These are phyloP conservation scores for Mus musculus DNA, from an alignment of 2,113 vertebrate genomes.

Conservation along the genomic window GRCm39 chr13:99692001-99692500, in stretches of 20 bases:
- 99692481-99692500: background rate
- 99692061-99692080: background rate
- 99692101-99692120: background rate
- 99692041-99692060: background rate
- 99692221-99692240: background rate
- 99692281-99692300: slow-evolving; percentile 52
- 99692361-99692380: slow-evolving; percentile 73
- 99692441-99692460: slow-evolving; percentile 64
- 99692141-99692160: background rate
- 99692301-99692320: slow-evolving; percentile 23
- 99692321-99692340: slow-evolving; percentile 36
- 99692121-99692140: background rate
- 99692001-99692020: background rate
- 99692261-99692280: slow-evolving; percentile 27
- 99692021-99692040: slow-evolving; percentile 13
- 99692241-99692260: slow-evolving; percentile 25
- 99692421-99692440: slow-evolving; percentile 65
- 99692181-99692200: background rate
- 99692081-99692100: background rate
- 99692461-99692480: background rate
- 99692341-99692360: slow-evolving; percentile 74
- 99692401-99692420: slow-evolving; percentile 68
- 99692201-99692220: background rate
- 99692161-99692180: background rate
- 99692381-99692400: slow-evolving; percentile 75